Conservation (phyloP, 2,888 invertebrate species). For the Brachylomia viminalis region DNA sequence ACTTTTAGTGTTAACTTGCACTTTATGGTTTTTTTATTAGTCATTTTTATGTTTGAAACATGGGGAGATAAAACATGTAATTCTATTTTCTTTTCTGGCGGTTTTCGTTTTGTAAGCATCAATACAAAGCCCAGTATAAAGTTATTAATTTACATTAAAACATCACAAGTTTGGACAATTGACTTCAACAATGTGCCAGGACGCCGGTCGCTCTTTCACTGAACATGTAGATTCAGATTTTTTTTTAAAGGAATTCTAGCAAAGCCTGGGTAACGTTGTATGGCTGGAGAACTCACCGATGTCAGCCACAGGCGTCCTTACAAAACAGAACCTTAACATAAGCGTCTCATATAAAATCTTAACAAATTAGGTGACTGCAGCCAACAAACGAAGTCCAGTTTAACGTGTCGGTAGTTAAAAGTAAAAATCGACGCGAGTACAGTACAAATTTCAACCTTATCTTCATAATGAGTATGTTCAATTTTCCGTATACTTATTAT, state of each 20-base stretch:
- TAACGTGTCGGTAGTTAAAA: slow-evolving; percentile 63
- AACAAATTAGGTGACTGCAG: slow-evolving; percentile 62
- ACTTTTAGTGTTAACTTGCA: neutral
- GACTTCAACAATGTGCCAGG: slow-evolving; percentile 60
- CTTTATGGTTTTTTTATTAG: no score
- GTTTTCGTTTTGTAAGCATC: slow-evolving; percentile 14
- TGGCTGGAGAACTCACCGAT: no score
- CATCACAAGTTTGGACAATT: slow-evolving; percentile 71
- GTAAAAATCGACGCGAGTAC: slow-evolving; percentile 75
- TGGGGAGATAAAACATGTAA: no score
- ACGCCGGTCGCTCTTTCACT: slow-evolving; percentile 23
- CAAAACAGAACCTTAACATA: slow-evolving; percentile 54
- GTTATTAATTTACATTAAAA: slow-evolving; percentile 59
- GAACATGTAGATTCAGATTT: neutral
- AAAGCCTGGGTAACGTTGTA: no score
- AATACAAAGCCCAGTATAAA: slow-evolving; percentile 45
- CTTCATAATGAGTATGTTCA: slow-evolving; percentile 87
- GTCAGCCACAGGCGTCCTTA: slow-evolving; percentile 50
- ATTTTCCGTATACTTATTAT: slow-evolving; percentile 87
- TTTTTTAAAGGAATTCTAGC: no score
- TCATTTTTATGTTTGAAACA: no score
- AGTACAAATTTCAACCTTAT: slow-evolving; percentile 82
- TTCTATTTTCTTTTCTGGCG: neutral
- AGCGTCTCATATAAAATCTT: slow-evolving; percentile 62
- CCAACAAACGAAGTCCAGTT: slow-evolving; percentile 61